phyloP scores from a whole-genome alignment of 2,113 vertebrate species.

The Australoheros scitulus region DNA sequence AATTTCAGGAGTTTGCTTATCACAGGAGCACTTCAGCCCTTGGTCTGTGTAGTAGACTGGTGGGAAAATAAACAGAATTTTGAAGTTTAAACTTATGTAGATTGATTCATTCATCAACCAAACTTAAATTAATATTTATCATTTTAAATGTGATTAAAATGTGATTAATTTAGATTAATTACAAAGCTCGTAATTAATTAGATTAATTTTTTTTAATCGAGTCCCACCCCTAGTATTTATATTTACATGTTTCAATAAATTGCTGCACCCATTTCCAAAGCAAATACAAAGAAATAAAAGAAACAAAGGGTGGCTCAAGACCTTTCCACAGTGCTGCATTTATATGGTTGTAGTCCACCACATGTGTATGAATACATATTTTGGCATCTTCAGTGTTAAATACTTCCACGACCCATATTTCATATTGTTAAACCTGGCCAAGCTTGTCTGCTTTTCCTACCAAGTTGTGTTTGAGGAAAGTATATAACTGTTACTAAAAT shows the following conservation, averaged over 20 bases:
- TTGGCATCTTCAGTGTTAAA: background rate
- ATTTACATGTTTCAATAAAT: background rate
- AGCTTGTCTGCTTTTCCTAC: background rate
- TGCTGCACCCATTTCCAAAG: background rate
- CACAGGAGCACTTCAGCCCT: too few species aligned
- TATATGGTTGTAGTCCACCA: background rate
- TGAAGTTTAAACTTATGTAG: too few species aligned
- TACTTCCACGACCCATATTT: background rate
- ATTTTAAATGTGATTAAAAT: too few species aligned
- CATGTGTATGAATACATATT: background rate
- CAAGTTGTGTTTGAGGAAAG: background rate
- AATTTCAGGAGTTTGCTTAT: too few species aligned
- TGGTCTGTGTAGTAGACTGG: too few species aligned
- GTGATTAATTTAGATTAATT: too few species aligned
- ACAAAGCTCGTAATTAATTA: too few species aligned
- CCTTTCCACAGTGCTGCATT: background rate
- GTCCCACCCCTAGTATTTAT: too few species aligned
- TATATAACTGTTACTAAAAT: fast-evolving
- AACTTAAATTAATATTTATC: too few species aligned
- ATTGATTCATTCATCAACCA: too few species aligned
- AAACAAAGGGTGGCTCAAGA: background rate
- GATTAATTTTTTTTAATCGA: too few species aligned
- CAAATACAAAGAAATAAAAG: background rate
- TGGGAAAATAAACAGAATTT: too few species aligned
- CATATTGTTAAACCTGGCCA: background rate